Evolutionary conservation across 1,140 invertebrate genomes (phyloP), one percentile per base, ranked within the genome.

Genomic region (Eufriesea mexicana): DNA sequence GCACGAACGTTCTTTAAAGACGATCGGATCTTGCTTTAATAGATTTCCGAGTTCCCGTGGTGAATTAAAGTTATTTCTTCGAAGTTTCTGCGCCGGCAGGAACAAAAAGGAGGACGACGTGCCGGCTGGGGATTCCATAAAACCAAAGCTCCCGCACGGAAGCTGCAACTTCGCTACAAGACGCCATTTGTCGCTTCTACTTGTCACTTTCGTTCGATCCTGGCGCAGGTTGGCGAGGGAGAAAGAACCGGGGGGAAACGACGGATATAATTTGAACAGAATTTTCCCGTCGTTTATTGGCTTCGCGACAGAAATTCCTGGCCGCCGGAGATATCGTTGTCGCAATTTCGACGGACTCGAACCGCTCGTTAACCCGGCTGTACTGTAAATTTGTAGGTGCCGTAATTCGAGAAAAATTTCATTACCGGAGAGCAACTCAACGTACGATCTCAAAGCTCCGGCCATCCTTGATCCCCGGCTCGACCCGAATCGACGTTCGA

Each of bases 11-110:
- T 80, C 68, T 71, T 62, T n/a, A 62, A 74, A 64, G 59, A 74
- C 79, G 79, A 80, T 80, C 79, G 64, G 70, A 80, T 74, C 61
- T 80, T 73, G 54, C 49, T 80, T 74, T 80, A 80, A 80, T 80
- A 74, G 79, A 80, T 80, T 80, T 74, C 57, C 57, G 49, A 45
- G 70, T 25, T 74, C 35, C 57, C 35, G 49, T 35, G 35, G 59
- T 73, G 79, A 80, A 80, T 64, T 73, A 73, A 80, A 80, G 70
- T 80, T 74, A 80, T 74, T 80, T 74, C 70, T 74, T 54, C 59
- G 23, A n/a, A 74, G 70, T 73, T 80, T 45, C 49, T 18, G 18
- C 68, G 35, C 14, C 28, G 28, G 9, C 10, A 8, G 54, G 7
- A 25, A 20, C 18, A 35, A 54, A 45, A 73, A 72, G n/a, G 1